These are phyloP conservation scores for Antheraea mylitta DNA, from an alignment of 1,140 invertebrate species.

Conservation along the genomic window DNA sequence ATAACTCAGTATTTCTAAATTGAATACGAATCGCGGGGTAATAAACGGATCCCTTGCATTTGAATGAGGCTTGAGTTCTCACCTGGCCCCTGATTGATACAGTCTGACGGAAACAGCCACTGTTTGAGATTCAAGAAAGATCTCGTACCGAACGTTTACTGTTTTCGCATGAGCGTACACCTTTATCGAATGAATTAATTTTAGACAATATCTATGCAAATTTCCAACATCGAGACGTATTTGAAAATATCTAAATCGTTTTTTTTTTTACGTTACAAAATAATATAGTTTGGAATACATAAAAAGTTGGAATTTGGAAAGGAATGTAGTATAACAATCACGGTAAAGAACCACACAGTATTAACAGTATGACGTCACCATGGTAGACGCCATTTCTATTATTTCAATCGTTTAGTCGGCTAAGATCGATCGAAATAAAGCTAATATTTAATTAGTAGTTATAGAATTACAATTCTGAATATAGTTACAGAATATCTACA, in stretches of 20 bases:
- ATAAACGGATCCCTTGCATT: conserved; percentile 63
- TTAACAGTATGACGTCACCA: too few relatives aligned
- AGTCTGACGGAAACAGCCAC: conserved; percentile 50
- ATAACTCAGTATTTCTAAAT: conserved; percentile 34
- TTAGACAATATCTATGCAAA: conserved; percentile 14
- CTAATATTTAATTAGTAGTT: too few relatives aligned
- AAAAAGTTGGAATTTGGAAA: neutral
- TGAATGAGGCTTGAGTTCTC: conserved; percentile 57
- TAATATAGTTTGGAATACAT: neutral
- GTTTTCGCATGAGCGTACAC: conserved; percentile 41
- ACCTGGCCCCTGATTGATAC: conserved; percentile 58
- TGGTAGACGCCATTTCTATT: too few relatives aligned
- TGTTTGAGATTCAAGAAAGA: conserved; percentile 57
- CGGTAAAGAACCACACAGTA: too few relatives aligned
- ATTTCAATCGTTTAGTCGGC: too few relatives aligned
- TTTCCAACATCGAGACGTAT: neutral
- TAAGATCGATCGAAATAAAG: too few relatives aligned
- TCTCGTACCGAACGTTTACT: conserved; percentile 39
- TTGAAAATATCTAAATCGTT: neutral
- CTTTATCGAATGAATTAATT: conserved; percentile 28
- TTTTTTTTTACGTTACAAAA: neutral
- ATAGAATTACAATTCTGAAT: too few relatives aligned
- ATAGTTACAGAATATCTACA: too few relatives aligned
- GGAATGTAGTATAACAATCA: neutral
- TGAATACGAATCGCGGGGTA: conserved; percentile 44